A percentile compares a stretch with the other conserved stretches of the same genome.
Conservation (phyloP, 2,797 vertebrate species). For the Psittacula echo region DNA sequence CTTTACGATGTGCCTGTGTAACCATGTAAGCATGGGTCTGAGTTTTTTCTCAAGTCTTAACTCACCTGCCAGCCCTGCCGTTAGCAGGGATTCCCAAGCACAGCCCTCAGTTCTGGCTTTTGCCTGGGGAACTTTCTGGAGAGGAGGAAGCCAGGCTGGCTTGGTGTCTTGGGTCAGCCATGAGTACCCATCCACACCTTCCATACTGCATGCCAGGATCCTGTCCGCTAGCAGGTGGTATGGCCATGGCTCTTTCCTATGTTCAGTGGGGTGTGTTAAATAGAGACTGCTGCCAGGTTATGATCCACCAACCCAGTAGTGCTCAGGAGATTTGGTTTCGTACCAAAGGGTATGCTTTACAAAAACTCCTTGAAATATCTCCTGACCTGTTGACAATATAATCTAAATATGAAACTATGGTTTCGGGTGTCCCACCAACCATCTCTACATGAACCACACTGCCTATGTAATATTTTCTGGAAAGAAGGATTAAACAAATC, state of each 20-base stretch:
- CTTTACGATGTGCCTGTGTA: rapidly evolving
- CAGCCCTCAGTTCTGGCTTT: not conserved
- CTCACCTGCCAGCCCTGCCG: not conserved
- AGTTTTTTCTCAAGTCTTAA: not conserved
- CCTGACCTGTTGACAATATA: not conserved
- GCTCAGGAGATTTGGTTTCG: not conserved
- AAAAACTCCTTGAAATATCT: not conserved
- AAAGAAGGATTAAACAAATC: not conserved
- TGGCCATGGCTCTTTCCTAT: not conserved
- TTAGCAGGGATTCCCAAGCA: rapidly evolving
- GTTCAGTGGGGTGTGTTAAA: not conserved
- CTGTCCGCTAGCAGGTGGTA: not conserved
- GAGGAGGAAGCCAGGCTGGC: not conserved
- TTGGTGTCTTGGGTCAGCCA: not conserved
- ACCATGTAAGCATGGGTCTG: not conserved
- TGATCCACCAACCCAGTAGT: not conserved
- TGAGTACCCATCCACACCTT: not conserved
- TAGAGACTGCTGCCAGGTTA: not conserved
- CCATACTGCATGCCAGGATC: not conserved
- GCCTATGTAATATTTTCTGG: not conserved
- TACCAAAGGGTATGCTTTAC: not conserved
- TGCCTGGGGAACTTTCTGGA: not conserved
- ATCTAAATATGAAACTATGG: not conserved
- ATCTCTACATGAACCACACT: not conserved
- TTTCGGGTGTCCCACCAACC: not conserved